Evolutionary conservation across 1,140 invertebrate genomes (phyloP), one percentile per base, ranked within the genome.

Genomic region (Temnothorax longispinosus): DNA sequence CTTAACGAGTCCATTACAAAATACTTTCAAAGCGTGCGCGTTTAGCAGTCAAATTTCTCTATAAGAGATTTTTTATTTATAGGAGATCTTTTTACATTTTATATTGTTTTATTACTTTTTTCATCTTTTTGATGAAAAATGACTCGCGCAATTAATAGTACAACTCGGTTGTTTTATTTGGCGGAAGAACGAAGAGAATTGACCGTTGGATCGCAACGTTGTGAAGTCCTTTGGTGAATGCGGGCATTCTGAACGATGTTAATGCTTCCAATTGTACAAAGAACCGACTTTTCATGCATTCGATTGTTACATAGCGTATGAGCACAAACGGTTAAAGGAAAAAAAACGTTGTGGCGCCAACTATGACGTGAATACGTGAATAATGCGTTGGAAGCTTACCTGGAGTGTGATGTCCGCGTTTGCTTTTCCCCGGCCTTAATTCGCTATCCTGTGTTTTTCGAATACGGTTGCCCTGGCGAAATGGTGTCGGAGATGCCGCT

Each of bases 401-500:
- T 60, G 52, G 27, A 56, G 27, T 50, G 35, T 72, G 67, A 60
- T 15, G 67, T 21, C 27, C 21, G 47, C 32, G 77, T 32, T 82
- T 74, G 47, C 35, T 47, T 56, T 50, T 32, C 27, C 21, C 35
- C 47, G n/a, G 13, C 27, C 41, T 54, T 60, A 74, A 84, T 75
- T 47, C 27, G 15, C 41, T 44, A 41, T 47, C 21, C 52, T 13
- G 52, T 58, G 15, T 72, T 44, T 71, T 72, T 71, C 21, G 44
- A 75, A 35, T 47, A 60, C 27, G 35, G n/a, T 47, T 60, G 76
- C 27, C 11, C 11, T 56, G 32, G 11, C 50, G 64, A 71, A 84
- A 84, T 38, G 58, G 65, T 78, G 85, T 78, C 65, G 60, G 11
- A 52, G 64, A 18, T 85, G 41, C 11, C 80, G 38, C 50, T 44